Base-by-base conservation (phyloP, 2,888 invertebrate genomes). In the Melolontha melolontha region DNA sequence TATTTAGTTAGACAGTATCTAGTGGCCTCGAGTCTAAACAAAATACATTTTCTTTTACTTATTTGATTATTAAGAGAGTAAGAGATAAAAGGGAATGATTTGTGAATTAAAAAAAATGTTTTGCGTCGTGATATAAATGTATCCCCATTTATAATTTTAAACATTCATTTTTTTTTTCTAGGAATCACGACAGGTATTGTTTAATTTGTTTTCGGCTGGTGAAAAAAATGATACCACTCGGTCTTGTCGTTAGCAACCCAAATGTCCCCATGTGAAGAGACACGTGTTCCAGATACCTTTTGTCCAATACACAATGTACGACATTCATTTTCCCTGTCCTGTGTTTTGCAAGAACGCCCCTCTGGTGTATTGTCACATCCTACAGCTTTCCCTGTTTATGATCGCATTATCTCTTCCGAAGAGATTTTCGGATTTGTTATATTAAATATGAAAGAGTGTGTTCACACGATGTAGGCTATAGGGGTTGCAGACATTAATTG, bases 201-300 rank as follows among this genome's bases (percentile, higher is more conserved):
- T 34, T 34, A 34, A 34, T 34, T 34, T 34, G 34, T 34, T 34
- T 34, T 34, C 34, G 6, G 34, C 10, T 34, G 1, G 34, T 10
- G 41, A 17, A 55, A 42, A 55, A 42, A 55, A 41, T 41, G 41
- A 22, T 41, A 16, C 55, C 55, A 44, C 59, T 59, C 27, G 59
- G 44, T 59, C 16, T 27, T 44, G 29, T 59, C 47, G 59, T 47
- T 59, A 59, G 29, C 29, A 11, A 42, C 14, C 55, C 66, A 41
- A 65, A 64, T 68, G 68, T 68, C 68, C 68, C 65, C 68, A 66
- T 72, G 73, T 59, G 73, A 73, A 73, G 65, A 62, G 68, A 71
- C 73, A 72, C 73, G 73, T 73, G 73, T 72, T 66, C 39, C 50
- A 55, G 73, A 73, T 72, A 73, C 71, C 73, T 73, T 71, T 72